phyloP scores from a whole-genome alignment of 2,888 invertebrate genomes.

The Lepidochitona cinerea region DNA sequence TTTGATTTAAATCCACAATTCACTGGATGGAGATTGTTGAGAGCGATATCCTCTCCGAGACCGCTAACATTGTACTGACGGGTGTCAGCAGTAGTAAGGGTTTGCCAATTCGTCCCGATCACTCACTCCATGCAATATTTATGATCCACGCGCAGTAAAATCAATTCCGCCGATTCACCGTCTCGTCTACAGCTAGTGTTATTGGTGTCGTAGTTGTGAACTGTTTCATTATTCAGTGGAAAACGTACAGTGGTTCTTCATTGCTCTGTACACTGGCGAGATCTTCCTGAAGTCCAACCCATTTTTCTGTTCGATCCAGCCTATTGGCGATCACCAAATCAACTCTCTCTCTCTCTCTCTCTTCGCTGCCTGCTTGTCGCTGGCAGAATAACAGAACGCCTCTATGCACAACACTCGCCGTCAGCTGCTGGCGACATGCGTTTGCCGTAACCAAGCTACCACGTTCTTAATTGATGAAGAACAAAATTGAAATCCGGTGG shows the following conservation, averaged over 20 bases:
- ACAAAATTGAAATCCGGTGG: constrained; percentile 3
- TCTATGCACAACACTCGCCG: background rate
- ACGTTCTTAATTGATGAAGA: constrained; percentile 9
- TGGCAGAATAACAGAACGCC: background rate
- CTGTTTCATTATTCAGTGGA: background rate
- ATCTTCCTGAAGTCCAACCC: background rate
- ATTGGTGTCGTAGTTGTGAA: background rate
- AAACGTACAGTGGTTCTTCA: background rate
- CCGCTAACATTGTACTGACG: background rate
- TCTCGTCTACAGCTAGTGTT: background rate
- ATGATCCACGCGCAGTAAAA: constrained; percentile 2
- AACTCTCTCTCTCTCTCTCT: background rate
- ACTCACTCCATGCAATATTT: constrained; percentile 5
- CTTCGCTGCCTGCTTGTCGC: background rate
- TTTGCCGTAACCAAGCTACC: background rate
- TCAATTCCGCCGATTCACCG: constrained; percentile 3
- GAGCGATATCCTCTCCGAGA: background rate
- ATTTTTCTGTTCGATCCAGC: background rate
- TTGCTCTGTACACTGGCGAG: background rate
- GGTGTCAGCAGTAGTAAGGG: background rate
- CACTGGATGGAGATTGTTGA: too few relatives aligned
- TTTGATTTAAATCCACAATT: too few relatives aligned
- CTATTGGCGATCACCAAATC: too few relatives aligned
- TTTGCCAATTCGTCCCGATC: background rate
- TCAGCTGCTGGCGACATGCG: background rate